Evolutionary conservation across 2,888 invertebrate genomes (phyloP).

Genomic region (Hyposoter dolosus): DNA sequence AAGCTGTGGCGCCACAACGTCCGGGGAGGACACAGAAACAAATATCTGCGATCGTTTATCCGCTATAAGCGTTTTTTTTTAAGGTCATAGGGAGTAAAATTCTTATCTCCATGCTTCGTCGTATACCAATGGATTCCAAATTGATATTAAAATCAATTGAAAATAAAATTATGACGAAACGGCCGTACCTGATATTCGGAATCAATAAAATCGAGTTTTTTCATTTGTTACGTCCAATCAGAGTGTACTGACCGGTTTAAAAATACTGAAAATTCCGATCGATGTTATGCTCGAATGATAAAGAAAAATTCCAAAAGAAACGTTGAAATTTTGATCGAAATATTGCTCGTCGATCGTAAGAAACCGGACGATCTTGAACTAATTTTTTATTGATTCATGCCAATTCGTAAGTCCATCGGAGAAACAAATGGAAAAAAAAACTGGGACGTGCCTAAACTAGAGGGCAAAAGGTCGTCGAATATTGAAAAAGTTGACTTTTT

Average conservation of each 20-base stretch:
- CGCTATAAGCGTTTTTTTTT: conserved; percentile 12
- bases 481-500: background rate
- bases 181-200: background rate
- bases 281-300: background rate
- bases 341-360: background rate
- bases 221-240: background rate
- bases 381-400: background rate
- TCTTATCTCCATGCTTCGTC: background rate
- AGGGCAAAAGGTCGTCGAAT: background rate
- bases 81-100: conserved; percentile 18
- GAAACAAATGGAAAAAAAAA: background rate
- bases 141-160: background rate
- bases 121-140: background rate
- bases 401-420: background rate
- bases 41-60: conserved; percentile 36
- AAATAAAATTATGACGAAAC: background rate
- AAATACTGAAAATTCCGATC: background rate
- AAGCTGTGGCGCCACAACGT: conserved; percentile 49
- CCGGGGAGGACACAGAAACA: conserved; percentile 27
- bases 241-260: background rate
- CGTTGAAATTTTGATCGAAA: background rate
- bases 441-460: background rate
- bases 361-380: background rate
- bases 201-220: background rate
- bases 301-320: background rate